Evolutionary conservation across 2,888 invertebrate genomes (phyloP), one percentile per base, ranked within the genome.

Genomic region (Fragum sueziense): DNA sequence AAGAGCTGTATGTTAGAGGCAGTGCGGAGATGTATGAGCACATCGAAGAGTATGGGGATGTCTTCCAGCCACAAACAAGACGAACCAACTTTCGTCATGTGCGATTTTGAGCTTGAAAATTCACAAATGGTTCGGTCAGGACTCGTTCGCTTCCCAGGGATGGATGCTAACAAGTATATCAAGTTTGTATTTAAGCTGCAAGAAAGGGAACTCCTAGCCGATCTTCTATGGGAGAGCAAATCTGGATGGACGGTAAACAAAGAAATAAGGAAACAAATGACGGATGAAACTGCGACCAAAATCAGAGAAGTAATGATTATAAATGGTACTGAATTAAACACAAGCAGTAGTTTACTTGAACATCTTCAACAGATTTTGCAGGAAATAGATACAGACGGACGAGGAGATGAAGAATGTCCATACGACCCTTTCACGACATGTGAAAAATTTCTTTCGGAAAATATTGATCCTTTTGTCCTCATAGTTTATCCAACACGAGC

Each of bases 401-500:
- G 37, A 37, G 6, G 7, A 22, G 6, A n/a, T 9, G n/a, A 37
- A 29, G 61, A 14, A n/a, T 4, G 29, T n/a, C 4, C 41, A 20
- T 54, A 29, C 9, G n/a, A 31, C 31, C 22, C 31, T 37, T 22
- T 6, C n/a, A 61, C 71, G 41, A 22, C 20, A 14, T 71, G 71
- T 47, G 57, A 71, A 11, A 27, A 59, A 31, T 37, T 33, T 11
- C 31, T 71, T 9, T 7, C 17, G 27, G 7, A 61, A 1, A 9
- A 70, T 54, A 25, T 71, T 27, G 71, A 71, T 29, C 17, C 34
- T 2, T 1, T n/a, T 9, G 61, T 61, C 7, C 27, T 71, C 2
- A 47, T 61, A 9, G 59, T 59, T 7, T 71, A 59, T 27, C 71
- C 71, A 71, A 41, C 37, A 6, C 59, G 71, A 29, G 41, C 59